Conservation (phyloP, 2,113 vertebrate genomes). For the Tyto alba region DNA sequence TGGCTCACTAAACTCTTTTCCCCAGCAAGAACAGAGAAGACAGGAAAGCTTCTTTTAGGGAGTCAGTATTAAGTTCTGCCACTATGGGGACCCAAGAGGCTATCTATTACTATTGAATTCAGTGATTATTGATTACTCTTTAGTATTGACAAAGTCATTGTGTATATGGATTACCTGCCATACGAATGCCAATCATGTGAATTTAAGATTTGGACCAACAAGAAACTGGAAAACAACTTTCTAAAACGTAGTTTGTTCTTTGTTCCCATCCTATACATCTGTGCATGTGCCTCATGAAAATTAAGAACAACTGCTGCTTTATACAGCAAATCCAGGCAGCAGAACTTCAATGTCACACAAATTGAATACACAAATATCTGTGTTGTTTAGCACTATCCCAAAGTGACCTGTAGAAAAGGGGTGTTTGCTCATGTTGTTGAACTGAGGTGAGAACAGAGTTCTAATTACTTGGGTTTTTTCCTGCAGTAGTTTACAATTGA, state of each 20-base stretch:
- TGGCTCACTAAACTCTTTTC: not conserved
- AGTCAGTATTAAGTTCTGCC: not conserved
- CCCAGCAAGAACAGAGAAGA: not conserved
- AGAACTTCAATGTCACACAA: not conserved
- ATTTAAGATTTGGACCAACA: not conserved
- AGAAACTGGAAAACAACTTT: not conserved
- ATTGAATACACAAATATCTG: not conserved
- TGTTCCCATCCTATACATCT: not conserved
- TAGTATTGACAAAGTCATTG: not conserved
- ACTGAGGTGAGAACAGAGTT: not conserved
- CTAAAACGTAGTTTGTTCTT: not conserved
- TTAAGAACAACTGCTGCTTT: not conserved
- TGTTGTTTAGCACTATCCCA: not conserved
- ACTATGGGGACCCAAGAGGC: not conserved
- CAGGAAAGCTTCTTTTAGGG: not conserved
- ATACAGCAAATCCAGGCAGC: not conserved
- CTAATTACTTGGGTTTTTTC: not conserved
- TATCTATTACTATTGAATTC: not conserved
- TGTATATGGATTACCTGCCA: not conserved
- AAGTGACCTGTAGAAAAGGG: not conserved
- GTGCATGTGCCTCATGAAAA: not conserved
- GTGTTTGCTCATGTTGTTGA: not conserved
- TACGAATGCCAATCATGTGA: not conserved
- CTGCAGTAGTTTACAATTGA: slow-evolving; percentile 3
- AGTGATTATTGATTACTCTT: not conserved